Base-by-base conservation (phyloP, 2,113 vertebrate genomes). In the Zosterops pallidus region DNA sequence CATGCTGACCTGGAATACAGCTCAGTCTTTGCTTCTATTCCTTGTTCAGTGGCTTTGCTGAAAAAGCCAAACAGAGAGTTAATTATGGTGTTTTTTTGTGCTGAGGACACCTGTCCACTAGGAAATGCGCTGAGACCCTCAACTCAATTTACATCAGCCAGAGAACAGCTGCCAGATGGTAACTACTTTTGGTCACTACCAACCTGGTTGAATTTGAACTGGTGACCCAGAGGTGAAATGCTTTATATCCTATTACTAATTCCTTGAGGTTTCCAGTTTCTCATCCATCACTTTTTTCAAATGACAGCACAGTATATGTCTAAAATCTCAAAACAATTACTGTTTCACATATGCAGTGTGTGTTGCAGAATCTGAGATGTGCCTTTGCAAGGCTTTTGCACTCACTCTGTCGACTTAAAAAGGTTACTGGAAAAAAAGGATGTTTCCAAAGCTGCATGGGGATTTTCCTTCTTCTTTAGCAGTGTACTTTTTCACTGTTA, bases 211-310 rank as follows among this genome's bases (percentile, higher is more conserved):
- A 96, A 97, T 96, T 94, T 95, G 95, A 97, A 96, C 96, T 94
- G 94, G 81, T 97, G 96, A 97, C 95, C 94, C 83, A 93, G 96
- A 97, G 96, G 96, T 97, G 96, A 97, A 97, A 96, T 97, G 90
- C 95, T 97, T 92, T 96, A 94, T 97, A 97, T 97, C 97, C 89
- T 95, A 81, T 96, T 97, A 97, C 96, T 96, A 96, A 95, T 97
- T 96, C 95, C 96, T 94, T 84, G 71, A 87, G 91, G 96, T 97
- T 96, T 97, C 94, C 92, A 93, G 83, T 97, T 97, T 97, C 96
- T 95, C 95, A 97, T 96, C 96, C 96, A 97, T 96, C 96, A 96
- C 90, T 95, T 94, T 96, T 97, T 96, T 95, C 91, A 97, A 95
- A 92, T 95, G 94, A 94, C 96, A 97, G 95, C 87, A 21, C 74